phyloP scores from a whole-genome alignment of 2,888 invertebrate genomes.

The Drosophila pseudotalamancana region DNA sequence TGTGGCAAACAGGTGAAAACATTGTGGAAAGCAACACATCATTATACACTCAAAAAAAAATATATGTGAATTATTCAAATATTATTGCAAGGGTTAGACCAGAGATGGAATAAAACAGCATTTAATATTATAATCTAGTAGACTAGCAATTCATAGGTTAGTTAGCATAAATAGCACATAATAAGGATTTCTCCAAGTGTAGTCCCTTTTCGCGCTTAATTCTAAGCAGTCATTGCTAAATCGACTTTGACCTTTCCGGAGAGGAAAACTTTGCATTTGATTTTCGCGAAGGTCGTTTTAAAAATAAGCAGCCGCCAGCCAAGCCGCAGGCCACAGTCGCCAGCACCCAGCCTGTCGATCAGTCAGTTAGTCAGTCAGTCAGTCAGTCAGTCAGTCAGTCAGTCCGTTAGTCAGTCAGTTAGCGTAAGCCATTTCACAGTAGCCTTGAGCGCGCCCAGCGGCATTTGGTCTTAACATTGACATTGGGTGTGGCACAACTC shows the following conservation, averaged over 20 bases:
- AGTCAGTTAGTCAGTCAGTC: constrained; percentile 24
- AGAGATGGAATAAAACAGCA: no score
- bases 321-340: no score
- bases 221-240: constrained; percentile 48
- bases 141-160: no score
- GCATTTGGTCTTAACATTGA: constrained; percentile 61
- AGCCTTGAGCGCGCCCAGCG: constrained; percentile 72
- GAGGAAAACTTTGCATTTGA: constrained; percentile 73
- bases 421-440: constrained; percentile 45
- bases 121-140: no score
- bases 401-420: constrained; percentile 23
- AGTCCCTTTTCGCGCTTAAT: not conserved
- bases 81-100: no score
- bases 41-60: not conserved
- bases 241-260: constrained; percentile 76
- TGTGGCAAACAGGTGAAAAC: not conserved
- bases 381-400: constrained; percentile 9
- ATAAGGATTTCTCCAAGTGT: constrained; percentile 5
- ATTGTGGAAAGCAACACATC: not conserved
- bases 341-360: constrained; percentile 65
- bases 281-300: constrained; percentile 74
- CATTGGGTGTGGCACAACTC: constrained; percentile 63
- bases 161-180: no score
- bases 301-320: constrained; percentile 59
- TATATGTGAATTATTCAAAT: no score